Conservation (phyloP, 2,888 invertebrate species). For the Troides helena region DNA sequence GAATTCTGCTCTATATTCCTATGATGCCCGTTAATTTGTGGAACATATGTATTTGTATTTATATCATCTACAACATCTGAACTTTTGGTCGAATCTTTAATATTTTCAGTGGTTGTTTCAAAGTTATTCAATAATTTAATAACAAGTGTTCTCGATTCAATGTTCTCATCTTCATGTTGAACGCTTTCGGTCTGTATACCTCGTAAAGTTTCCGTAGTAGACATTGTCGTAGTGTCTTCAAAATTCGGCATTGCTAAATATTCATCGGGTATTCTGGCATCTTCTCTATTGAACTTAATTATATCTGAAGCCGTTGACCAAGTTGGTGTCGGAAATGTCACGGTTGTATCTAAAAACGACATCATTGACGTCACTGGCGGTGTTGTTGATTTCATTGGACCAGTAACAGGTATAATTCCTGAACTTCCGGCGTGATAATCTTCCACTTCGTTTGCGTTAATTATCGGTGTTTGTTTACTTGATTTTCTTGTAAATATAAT, state of each 20-base stretch:
- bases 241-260: constrained; percentile 44
- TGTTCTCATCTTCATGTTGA: constrained; percentile 29
- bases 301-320: constrained; percentile 56
- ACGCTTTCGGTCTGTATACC: constrained; percentile 30
- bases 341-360: constrained; percentile 46
- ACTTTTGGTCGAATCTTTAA: constrained; percentile 24
- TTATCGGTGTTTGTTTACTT: constrained; percentile 42
- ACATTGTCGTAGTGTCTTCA: constrained; percentile 30
- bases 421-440: constrained; percentile 70
- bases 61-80: constrained; percentile 36
- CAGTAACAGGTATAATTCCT: constrained; percentile 56
- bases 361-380: constrained; percentile 41
- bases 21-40: constrained; percentile 70
- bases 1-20: constrained; percentile 56
- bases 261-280: constrained; percentile 65
- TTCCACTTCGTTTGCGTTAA: constrained; percentile 58
- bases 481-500: constrained; percentile 28
- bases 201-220: constrained; percentile 35
- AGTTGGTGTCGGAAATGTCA: constrained; percentile 37
- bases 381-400: constrained; percentile 32
- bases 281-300: constrained; percentile 63
- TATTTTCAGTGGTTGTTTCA: constrained; percentile 38
- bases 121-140: constrained; percentile 54
- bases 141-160: constrained; percentile 45
- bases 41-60: constrained; percentile 55